Percentiles rank a stretch among this genome's conserved stretches.
Evolutionary conservation across 2,113 vertebrate species (phyloP).

Genomic region (Catharus fuscescens): DNA sequence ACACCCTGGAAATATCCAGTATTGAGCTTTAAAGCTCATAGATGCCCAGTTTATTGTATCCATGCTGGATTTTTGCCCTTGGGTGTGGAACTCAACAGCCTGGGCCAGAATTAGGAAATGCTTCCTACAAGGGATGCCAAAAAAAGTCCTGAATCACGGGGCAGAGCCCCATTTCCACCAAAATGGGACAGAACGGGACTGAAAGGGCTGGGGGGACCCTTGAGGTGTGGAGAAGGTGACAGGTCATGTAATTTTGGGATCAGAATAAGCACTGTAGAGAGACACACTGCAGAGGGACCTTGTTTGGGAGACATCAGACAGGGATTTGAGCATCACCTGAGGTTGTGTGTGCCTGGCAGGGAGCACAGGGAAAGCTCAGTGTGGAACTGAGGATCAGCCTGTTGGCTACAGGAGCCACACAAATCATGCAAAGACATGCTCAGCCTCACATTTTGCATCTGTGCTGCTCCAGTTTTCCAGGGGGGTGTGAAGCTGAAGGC

Average conservation of each 20-base stretch:
- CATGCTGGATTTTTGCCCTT: neutral
- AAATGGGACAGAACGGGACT: neutral
- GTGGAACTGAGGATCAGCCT: neutral
- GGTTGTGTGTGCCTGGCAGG: fast-evolving
- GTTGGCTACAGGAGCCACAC: neutral
- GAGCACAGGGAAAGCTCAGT: neutral
- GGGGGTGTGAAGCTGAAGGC: neutral
- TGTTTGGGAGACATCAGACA: fast-evolving
- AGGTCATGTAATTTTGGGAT: neutral
- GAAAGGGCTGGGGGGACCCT: fast-evolving
- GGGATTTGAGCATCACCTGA: neutral
- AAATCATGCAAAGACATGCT: fast-evolving
- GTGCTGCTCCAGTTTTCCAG: neutral
- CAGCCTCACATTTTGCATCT: neutral
- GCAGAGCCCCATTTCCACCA: neutral
- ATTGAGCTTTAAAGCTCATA: neutral
- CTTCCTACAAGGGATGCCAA: neutral
- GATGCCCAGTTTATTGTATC: neutral
- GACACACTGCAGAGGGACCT: neutral
- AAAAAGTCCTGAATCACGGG: neutral
- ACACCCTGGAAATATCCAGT: fast-evolving
- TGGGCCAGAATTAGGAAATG: neutral
- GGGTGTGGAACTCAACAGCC: neutral
- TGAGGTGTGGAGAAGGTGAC: neutral
- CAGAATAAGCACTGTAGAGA: neutral